Percentiles rank a stretch among this genome's conserved stretches.
Conservation (phyloP, 2,888 invertebrate genomes). For the Protonemura montana region DNA sequence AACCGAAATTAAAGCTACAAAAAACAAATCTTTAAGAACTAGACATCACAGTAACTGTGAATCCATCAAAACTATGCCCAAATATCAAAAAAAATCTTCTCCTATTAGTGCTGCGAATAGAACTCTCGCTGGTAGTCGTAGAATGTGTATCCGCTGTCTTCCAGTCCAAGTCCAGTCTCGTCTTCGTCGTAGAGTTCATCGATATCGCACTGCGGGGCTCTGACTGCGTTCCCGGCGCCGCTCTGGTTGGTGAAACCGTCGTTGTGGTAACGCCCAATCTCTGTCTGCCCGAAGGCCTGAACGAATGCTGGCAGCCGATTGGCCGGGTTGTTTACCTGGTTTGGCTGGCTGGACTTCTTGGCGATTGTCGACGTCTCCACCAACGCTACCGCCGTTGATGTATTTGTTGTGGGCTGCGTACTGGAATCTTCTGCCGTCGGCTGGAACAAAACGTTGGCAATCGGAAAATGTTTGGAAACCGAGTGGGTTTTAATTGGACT, state of each 20-base stretch:
- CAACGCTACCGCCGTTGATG: constrained; percentile 41
- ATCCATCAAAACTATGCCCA: background rate
- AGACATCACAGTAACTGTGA: background rate
- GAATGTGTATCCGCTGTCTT: background rate
- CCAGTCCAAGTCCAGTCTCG: constrained; percentile 48
- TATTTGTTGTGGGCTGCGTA: background rate
- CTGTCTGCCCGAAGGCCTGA: constrained; percentile 86
- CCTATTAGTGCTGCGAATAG: background rate
- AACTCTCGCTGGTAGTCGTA: constrained; percentile 1
- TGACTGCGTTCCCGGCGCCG: background rate
- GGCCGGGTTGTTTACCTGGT: constrained; percentile 30
- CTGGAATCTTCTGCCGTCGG: constrained; percentile 42
- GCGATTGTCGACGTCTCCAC: background rate
- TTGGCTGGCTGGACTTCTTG: background rate
- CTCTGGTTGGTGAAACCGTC: constrained; percentile 47
- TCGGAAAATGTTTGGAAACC: background rate
- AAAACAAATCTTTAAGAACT: background rate
- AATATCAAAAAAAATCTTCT: background rate
- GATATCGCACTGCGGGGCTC: background rate
- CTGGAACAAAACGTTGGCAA: background rate
- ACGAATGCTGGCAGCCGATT: constrained; percentile 79
- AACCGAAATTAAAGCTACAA: background rate
- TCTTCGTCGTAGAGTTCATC: constrained; percentile 66
- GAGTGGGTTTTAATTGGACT: too few species aligned
- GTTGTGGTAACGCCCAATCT: constrained; percentile 81